Evolutionary conservation across 1,140 invertebrate genomes (phyloP).

Genomic region (Sarcophaga peregrina): DNA sequence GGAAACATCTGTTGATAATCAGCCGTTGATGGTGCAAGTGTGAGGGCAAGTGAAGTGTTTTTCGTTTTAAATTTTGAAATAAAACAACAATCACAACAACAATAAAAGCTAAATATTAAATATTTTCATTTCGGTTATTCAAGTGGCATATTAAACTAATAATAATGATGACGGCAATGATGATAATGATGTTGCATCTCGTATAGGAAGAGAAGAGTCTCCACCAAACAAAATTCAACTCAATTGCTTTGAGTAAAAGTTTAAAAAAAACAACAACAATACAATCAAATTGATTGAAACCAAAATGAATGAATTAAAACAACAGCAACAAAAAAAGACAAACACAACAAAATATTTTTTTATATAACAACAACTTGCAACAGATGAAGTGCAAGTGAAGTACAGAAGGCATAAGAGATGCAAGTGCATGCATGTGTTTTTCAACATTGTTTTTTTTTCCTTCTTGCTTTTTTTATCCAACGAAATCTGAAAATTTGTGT

Average conservation of each 20-base stretch:
- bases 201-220: neutral
- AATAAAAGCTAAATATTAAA: conserved; percentile 4
- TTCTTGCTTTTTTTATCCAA: neutral
- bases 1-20: conserved; percentile 20
- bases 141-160: conserved; percentile 2
- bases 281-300: conserved; percentile 17
- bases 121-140: conserved; percentile 2
- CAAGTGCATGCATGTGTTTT: too few relatives aligned
- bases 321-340: neutral
- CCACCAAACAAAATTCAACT: neutral
- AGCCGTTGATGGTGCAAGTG: neutral
- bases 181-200: neutral
- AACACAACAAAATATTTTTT: too few relatives aligned
- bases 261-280: neutral
- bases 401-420: neutral
- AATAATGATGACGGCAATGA: conserved; percentile 9
- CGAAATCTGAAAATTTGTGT: conserved; percentile 4
- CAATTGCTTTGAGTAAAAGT: neutral
- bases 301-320: neutral
- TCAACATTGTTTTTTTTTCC: too few relatives aligned
- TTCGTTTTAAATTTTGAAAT: conserved; percentile 6
- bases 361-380: neutral
- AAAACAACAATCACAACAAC: neutral
- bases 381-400: conserved; percentile 2
- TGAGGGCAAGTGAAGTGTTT: neutral